Conservation (phyloP, 2,888 invertebrate genomes). For the Andrena praecox region DNA sequence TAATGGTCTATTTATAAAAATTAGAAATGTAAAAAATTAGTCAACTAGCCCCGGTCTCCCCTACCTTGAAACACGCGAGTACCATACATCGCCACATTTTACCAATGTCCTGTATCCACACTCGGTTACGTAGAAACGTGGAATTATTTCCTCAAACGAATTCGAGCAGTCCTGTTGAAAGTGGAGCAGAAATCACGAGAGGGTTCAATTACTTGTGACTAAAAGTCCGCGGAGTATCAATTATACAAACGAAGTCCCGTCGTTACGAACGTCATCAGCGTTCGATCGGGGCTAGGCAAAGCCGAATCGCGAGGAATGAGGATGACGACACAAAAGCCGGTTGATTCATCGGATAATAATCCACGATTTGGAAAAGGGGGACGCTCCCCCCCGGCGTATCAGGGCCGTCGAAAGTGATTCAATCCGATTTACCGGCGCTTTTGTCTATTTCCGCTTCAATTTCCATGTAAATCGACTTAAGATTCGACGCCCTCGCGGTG, state of each 20-base stretch:
- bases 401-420: conserved; percentile 42
- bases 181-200: background rate
- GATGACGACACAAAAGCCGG: background rate
- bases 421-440: conserved; percentile 50
- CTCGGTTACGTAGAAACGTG: too few relatives aligned
- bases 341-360: conserved; percentile 48
- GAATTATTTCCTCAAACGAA: too few relatives aligned
- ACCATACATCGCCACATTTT: too few relatives aligned
- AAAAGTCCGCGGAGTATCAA: background rate
- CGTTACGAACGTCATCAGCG: background rate
- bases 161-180: too few relatives aligned
- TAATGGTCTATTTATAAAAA: too few relatives aligned
- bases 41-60: too few relatives aligned
- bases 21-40: too few relatives aligned
- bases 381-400: conserved; percentile 19
- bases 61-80: too few relatives aligned
- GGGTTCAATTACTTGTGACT: background rate
- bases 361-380: conserved; percentile 36
- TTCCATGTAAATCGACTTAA: conserved; percentile 68
- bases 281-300: conserved; percentile 4
- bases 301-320: conserved; percentile 15
- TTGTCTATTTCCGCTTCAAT: conserved; percentile 64
- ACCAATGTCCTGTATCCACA: too few relatives aligned
- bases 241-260: conserved; percentile 6
- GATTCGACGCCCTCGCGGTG: conserved; percentile 40